Evolutionary conservation across 2,797 vertebrate genomes (phyloP).

Genomic region (Brachyrhaphis roseni): DNA sequence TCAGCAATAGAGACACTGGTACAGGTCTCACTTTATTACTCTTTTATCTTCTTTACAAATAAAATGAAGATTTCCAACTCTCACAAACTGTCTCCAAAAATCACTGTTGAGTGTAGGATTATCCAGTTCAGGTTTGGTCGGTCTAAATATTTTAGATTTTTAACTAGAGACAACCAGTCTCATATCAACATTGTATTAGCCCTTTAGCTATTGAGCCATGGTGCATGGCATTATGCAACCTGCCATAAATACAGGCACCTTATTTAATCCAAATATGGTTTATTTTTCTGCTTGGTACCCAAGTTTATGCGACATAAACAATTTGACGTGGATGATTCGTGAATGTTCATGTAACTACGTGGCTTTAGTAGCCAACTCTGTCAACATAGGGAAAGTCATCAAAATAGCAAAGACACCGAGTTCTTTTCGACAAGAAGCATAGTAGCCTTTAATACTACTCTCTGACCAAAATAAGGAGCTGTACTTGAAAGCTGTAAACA

Average conservation of each 20-base stretch:
- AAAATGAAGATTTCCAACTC: neutral
- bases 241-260: no score
- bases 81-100: neutral
- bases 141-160: neutral
- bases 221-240: neutral
- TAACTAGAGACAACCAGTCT: neutral
- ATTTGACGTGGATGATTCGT: neutral
- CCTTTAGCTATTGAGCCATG: neutral
- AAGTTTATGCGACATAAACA: neutral
- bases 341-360: neutral
- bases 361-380: neutral
- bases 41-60: neutral
- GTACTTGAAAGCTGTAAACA: neutral
- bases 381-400: neutral
- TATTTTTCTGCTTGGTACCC: neutral
- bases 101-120: neutral
- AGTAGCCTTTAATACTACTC: neutral
- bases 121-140: neutral
- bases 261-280: neutral
- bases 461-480: neutral
- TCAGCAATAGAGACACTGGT: neutral
- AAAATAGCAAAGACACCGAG: neutral
- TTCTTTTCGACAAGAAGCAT: neutral
- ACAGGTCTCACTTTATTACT: neutral
- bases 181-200: neutral